Base-by-base conservation (phyloP, 1,140 invertebrate genomes). In the Hypothenemus hampei region DNA sequence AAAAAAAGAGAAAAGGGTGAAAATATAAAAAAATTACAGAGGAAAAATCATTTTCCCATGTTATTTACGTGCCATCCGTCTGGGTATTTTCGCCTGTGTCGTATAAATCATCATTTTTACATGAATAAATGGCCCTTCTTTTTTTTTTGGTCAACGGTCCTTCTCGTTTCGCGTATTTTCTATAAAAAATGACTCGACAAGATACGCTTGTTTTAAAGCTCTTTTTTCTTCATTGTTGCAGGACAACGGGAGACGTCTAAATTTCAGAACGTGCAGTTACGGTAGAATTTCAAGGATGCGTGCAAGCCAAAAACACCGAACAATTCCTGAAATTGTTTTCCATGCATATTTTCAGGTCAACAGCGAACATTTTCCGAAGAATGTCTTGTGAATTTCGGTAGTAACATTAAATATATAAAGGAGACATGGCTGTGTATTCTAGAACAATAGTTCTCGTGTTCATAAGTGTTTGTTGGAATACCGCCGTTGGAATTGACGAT, bases 91-190 rank as follows among this genome's bases (percentile, higher is more conserved):
- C 16, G 54, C 39, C 51, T 44, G 49, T 56, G 36, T 15, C 21
- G 43, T 22, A 56, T 56, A 56, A 56, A 56, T 56, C 54, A 49
- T 56, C 45, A 56, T 56, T 47, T 43, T 43, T 8, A 45, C 44
- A 20, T 13, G 23, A 39, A 48, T 35, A 46, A 56, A 48, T 56
- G 46, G 45, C 54, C 43, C 49, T 48, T 56, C 49, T 56, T 41
- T 36, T 51, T 37, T 51, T 36, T 1, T 4, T 49, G 24, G 18
- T 56, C 46, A 35, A 37, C 26, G 16, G 7, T 10, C 3, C n/a
- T n/a, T n/a, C 16, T 23, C 4, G 39, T 47, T 47, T 21, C 31
- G 26, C 19, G 31, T 45, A 39, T 54, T 54, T 55, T 48, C n/a
- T 26, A 19, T 5, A 20, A 44, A 53, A 53, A 53, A 53, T 35